A percentile compares a stretch with the other conserved stretches of the same genome.
phyloP scores from a whole-genome alignment of 2,797 vertebrate species.

The Acipenser oxyrinchus region DNA sequence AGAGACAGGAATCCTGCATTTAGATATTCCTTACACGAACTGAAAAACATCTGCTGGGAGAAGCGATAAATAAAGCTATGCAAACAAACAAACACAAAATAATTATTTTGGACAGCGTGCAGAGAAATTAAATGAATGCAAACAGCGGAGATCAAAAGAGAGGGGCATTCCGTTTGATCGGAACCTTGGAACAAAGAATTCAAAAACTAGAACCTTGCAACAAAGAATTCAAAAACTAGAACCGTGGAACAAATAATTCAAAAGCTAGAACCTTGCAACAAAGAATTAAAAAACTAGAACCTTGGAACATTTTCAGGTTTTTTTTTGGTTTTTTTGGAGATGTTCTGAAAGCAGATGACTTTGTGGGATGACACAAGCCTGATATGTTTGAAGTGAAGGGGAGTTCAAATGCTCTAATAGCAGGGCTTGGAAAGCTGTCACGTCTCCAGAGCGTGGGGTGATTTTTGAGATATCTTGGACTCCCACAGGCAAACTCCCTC shows the following conservation, averaged over 20 bases:
- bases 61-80: conserved; percentile 6
- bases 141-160: conserved; percentile 16
- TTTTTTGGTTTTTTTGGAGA: not conserved
- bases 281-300: too few relatives aligned
- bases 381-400: too few relatives aligned
- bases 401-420: too few relatives aligned
- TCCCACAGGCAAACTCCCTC: too few relatives aligned
- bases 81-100: conserved; percentile 9
- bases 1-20: not conserved
- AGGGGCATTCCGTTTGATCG: conserved; percentile 11
- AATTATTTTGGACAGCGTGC: not conserved
- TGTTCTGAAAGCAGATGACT: too few relatives aligned
- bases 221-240: too few relatives aligned
- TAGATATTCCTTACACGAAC: conserved; percentile 5
- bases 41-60: conserved; percentile 2
- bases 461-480: too few relatives aligned
- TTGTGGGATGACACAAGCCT: too few relatives aligned
- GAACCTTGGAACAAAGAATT: not conserved
- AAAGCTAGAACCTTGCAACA: too few relatives aligned
- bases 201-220: not conserved
- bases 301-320: not conserved
- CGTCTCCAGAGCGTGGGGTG: too few relatives aligned
- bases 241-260: too few relatives aligned
- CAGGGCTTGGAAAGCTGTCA: too few relatives aligned
- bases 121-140: not conserved